Base-by-base conservation (phyloP, 2,113 vertebrate species). In the Pseudonaja textilis region DNA sequence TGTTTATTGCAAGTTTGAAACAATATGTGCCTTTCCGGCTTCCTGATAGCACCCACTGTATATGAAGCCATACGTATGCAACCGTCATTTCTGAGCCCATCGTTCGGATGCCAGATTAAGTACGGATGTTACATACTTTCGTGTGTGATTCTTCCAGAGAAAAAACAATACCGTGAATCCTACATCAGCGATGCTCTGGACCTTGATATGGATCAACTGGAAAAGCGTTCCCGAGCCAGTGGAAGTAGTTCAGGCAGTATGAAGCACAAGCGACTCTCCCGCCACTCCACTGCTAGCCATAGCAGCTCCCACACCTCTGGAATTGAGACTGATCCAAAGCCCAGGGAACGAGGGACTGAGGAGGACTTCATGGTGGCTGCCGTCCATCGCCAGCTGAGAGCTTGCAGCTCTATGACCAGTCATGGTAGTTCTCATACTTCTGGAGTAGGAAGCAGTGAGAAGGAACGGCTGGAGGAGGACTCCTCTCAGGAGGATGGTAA, bases 161-260 rank as follows among this genome's bases (percentile, higher is more conserved):
- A 99, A 97, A 99, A 99, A 97, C 99, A 99, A 96, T 99, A 99
- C 97, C 97, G 99, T 0, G 99, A 99, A 94, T 99, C 99, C 0
- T 99, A 99, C 97, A 99, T 99, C 98, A 99, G 99, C 0, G 99
- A 99, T 91, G 99, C 98, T 29, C 97, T 99, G 22, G 99, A 99
- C 85, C 98, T 99, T 39, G 99, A 99, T 97, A 98, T 99, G 98
- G 99, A 99, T 34, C 98, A 98, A 88, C 97, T 99, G 96, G 99
- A 99, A 95, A 99, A 99, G 95, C 98, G 99, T 1, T 99, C 98
- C 0, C 97, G 98, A 22, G 99, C 99, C 96, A 99, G 99, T 0
- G 99, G 99, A 94, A 99, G 99, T 98, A 99, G 99, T 2, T 97
- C 98, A 0, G 99, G 99, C 93, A 97, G 98, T 89, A 91, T 97